Evolutionary conservation across 2,797 vertebrate genomes (phyloP), one percentile per base, ranked within the genome.

Genomic region (Hypotaenidia philippensis): DNA sequence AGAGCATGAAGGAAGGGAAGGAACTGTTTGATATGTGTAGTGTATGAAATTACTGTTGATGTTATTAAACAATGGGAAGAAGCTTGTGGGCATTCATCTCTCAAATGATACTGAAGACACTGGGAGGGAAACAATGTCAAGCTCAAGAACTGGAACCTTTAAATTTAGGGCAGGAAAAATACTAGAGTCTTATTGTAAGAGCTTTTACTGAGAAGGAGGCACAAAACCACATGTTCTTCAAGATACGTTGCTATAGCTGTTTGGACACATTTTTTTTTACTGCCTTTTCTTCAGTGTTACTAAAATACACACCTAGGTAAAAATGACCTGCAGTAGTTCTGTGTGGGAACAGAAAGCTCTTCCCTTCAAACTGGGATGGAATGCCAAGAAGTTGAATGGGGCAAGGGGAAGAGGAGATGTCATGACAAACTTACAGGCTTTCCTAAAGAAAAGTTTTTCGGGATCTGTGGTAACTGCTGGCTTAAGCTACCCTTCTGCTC

Each of bases 241-340:
- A 45, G 11, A 19, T 65, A 26, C 25, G 71, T 76, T 36, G 14
- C 50, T 64, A 3, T 61, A 52, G 34, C 47, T 71, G 3, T 70
- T 77, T 60, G 25, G 52, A 69, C n/a, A 78, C 13, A 23, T 44
- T 19, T 53, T 80, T 80, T 34, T 94, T 74, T 64, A 29, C 47
- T 83, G 13, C 10, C 23, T 68, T 89, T 89, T 72, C 31, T 81
- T 45, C 36, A 45, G 22, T 64, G 26, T 86, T 93, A 79, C 57
- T 23, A 47, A 69, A 84, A 47, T 64, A 25, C 17, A 49, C 18
- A 49, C 18, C 41, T 44, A 19, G 31, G 1, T n/a, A 59, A 36
- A 66, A 83, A 72, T 89, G 0, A 69, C 34, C 76, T 12, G 23
- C 16, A 50, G 4, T 45, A 72, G 47, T 79, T 69, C 52, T 65